Evolutionary conservation across 2,797 vertebrate species (phyloP).

Genomic region (Galago senegalensis): DNA sequence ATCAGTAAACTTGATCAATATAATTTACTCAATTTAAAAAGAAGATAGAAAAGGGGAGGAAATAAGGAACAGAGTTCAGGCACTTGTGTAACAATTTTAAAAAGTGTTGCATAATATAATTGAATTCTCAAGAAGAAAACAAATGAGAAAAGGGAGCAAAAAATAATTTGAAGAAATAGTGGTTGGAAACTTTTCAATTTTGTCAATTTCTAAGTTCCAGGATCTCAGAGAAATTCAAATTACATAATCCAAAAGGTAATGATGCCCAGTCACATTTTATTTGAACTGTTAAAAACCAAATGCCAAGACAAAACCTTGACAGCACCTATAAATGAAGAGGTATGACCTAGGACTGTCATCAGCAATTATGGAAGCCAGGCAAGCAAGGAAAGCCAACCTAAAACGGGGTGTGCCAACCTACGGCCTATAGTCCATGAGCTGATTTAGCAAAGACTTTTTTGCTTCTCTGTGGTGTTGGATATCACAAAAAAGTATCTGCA

Average conservation of each 20-base stretch:
- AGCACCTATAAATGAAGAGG: neutral
- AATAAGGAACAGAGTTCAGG: neutral
- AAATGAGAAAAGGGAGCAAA: neutral
- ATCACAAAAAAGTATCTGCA: too few species aligned
- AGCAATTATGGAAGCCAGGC: neutral
- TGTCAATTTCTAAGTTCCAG: neutral
- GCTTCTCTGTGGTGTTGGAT: too few species aligned
- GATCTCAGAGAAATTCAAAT: neutral
- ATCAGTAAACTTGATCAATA: neutral
- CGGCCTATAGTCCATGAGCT: too few species aligned
- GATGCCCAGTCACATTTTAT: neutral
- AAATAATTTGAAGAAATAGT: conserved; percentile 26
- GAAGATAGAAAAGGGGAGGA: neutral
- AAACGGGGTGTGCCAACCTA: too few species aligned
- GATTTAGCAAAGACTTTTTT: too few species aligned
- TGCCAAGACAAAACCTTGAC: neutral
- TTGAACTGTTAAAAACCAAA: neutral
- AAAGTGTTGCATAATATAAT: neutral
- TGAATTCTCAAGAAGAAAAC: neutral
- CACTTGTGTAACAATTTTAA: neutral
- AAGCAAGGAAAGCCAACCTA: neutral
- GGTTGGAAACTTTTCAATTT: neutral
- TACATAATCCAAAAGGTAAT: neutral
- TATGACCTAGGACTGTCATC: neutral
- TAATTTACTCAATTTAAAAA: neutral